phyloP scores from a whole-genome alignment of 1,140 invertebrate species.

The Sinonovacula constricta region DNA sequence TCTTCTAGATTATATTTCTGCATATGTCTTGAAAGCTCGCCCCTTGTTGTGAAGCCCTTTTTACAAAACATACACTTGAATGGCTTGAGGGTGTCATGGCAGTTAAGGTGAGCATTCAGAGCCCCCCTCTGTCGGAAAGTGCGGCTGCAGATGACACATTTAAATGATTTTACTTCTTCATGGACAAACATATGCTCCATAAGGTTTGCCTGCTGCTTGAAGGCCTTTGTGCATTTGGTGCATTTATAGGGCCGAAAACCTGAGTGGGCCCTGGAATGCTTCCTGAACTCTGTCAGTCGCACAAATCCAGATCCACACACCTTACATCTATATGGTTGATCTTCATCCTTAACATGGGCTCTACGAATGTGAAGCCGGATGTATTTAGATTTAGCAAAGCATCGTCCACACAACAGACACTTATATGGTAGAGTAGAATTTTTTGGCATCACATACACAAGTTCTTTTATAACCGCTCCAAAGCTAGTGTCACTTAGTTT shows the following conservation, averaged over 20 bases:
- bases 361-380: slow-evolving; percentile 39
- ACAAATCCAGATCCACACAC: slow-evolving; percentile 53
- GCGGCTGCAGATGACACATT: slow-evolving; percentile 92
- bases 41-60: slow-evolving; percentile 87
- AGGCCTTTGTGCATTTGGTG: slow-evolving; percentile 34
- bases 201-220: slow-evolving; percentile 44
- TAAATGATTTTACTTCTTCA: slow-evolving; percentile 75
- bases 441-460: slow-evolving; percentile 10
- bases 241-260: slow-evolving; percentile 45
- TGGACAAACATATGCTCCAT: slow-evolving; percentile 32
- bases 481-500: slow-evolving; percentile 38
- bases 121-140: slow-evolving; percentile 91
- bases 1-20: slow-evolving; percentile 33
- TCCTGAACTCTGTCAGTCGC: slow-evolving; percentile 39
- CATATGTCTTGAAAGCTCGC: slow-evolving; percentile 40
- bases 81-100: slow-evolving; percentile 92
- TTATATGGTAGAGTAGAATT: slow-evolving; percentile 21
- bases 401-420: slow-evolving; percentile 35
- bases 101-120: slow-evolving; percentile 42
- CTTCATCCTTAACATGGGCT: slow-evolving; percentile 40
- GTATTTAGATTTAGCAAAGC: slow-evolving; percentile 41
- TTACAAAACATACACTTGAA: slow-evolving; percentile 93
- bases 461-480: slow-evolving; percentile 36
- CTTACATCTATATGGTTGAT: slow-evolving; percentile 46
- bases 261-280: slow-evolving; percentile 40